phyloP scores from a whole-genome alignment of 2,888 invertebrate genomes.

The Corythucha ciliata region DNA sequence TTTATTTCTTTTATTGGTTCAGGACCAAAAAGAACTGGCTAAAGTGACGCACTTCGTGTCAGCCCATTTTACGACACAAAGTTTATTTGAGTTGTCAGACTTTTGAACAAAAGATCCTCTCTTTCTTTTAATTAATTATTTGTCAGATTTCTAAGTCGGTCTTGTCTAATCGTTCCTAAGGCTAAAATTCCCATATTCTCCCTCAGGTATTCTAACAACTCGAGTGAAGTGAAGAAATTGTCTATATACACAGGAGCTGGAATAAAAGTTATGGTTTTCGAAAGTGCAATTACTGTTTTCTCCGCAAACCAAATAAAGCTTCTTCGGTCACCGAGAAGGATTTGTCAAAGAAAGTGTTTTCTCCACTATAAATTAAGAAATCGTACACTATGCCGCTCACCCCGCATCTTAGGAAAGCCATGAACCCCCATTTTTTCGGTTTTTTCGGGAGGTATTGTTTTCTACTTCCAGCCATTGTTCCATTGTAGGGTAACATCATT shows the following conservation, averaged over 20 bases:
- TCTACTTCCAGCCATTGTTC: slow-evolving; percentile 6
- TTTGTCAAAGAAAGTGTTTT: slow-evolving; percentile 35
- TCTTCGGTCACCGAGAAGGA: slow-evolving; percentile 32
- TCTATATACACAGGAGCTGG: slow-evolving; percentile 32
- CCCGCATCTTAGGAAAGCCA: slow-evolving; percentile 39
- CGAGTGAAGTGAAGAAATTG: slow-evolving; percentile 29
- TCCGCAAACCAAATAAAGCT: slow-evolving; percentile 36
- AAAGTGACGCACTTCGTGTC: slow-evolving; percentile 31
- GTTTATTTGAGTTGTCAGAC: slow-evolving; percentile 21
- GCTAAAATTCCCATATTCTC: slow-evolving; percentile 21
- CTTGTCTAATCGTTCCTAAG: slow-evolving; percentile 21
- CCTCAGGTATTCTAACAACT: slow-evolving; percentile 20
- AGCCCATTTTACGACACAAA: slow-evolving; percentile 30
- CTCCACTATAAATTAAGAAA: no score
- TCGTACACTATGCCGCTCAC: slow-evolving; percentile 39
- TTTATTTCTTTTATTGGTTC: slow-evolving; percentile 19
- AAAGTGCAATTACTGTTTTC: slow-evolving; percentile 36
- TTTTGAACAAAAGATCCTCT: slow-evolving; percentile 27
- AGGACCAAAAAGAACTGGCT: slow-evolving; percentile 25
- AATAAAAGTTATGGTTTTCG: slow-evolving; percentile 29
- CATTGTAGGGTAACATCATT: slow-evolving; percentile 4
- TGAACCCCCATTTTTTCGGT: slow-evolving; percentile 39
- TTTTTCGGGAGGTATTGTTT: slow-evolving; percentile 39
- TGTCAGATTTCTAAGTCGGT: slow-evolving; percentile 26
- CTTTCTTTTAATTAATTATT: slow-evolving; percentile 19